Conservation (phyloP, 2,113 vertebrate genomes). For the Otocyon megalotis region DNA sequence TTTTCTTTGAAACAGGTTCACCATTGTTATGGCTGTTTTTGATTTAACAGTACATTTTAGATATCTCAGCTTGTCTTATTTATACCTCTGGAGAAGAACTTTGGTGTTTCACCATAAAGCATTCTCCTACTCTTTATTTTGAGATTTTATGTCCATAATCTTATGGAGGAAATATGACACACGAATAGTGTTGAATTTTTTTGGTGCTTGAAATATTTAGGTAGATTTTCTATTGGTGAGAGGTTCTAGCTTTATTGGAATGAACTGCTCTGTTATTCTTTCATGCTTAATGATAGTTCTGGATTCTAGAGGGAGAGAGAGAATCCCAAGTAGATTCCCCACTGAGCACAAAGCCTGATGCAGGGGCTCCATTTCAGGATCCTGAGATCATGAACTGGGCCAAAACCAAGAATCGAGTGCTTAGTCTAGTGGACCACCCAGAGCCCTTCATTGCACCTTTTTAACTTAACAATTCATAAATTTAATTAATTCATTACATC, state of each 20-base stretch:
- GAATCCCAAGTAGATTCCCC: neutral
- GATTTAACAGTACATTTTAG: neutral
- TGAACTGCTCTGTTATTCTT: neutral
- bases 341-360: rapidly evolving
- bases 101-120: neutral
- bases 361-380: neutral
- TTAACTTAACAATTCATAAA: neutral
- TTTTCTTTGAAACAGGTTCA: neutral
- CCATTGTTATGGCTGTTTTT: neutral
- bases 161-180: neutral
- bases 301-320: neutral
- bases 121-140: constrained; percentile 5
- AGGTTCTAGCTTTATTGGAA: neutral
- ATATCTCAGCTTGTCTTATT: neutral
- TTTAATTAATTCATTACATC: neutral
- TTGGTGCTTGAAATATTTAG: neutral
- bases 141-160: neutral
- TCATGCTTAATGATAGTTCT: neutral
- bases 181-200: neutral
- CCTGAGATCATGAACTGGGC: neutral
- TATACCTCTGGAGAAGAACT: neutral
- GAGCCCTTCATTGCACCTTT: neutral
- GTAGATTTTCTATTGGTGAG: neutral
- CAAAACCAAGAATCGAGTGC: neutral
- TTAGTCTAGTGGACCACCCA: neutral